Conservation (phyloP, 2,113 vertebrate species). For the Istiophorus platypterus region DNA sequence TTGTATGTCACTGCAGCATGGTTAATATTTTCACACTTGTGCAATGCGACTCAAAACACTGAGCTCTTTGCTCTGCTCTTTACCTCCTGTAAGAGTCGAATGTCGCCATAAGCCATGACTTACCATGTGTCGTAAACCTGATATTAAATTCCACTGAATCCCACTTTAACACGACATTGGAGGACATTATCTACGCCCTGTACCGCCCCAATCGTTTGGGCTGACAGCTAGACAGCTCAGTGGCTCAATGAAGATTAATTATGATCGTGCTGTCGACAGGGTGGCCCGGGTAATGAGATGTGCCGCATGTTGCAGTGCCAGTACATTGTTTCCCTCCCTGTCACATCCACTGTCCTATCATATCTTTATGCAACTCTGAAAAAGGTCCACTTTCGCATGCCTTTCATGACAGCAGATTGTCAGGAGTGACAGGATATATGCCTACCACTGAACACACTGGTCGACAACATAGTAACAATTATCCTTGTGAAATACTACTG, state of each 20-base stretch:
- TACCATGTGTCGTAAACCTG: slow-evolving; percentile 29
- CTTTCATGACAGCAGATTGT: slow-evolving; percentile 48
- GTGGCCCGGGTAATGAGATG: slow-evolving; percentile 73
- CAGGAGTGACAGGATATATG: slow-evolving; percentile 31
- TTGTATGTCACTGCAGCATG: background rate
- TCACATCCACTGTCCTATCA: slow-evolving; percentile 48
- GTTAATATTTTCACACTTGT: slow-evolving; percentile 14
- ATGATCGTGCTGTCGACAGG: slow-evolving; percentile 60
- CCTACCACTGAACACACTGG: slow-evolving; percentile 20
- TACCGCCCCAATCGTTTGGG: slow-evolving; percentile 69
- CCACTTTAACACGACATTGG: slow-evolving; percentile 55
- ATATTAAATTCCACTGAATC: slow-evolving; percentile 57
- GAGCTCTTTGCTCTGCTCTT: slow-evolving; percentile 15
- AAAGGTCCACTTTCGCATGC: slow-evolving; percentile 37
- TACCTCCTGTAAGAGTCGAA: slow-evolving; percentile 28
- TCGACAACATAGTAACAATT: slow-evolving; percentile 18
- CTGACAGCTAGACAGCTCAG: slow-evolving; percentile 66
- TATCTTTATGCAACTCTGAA: slow-evolving; percentile 33
- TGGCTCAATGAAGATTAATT: slow-evolving; percentile 77
- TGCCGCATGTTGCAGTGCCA: slow-evolving; percentile 53
- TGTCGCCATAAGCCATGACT: background rate
- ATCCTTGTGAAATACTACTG: background rate
- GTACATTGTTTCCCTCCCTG: slow-evolving; percentile 46
- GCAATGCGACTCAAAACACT: background rate
- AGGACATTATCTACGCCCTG: slow-evolving; percentile 55